Base-by-base conservation (phyloP, 1,140 invertebrate genomes). In the Eciton burchellii region DNA sequence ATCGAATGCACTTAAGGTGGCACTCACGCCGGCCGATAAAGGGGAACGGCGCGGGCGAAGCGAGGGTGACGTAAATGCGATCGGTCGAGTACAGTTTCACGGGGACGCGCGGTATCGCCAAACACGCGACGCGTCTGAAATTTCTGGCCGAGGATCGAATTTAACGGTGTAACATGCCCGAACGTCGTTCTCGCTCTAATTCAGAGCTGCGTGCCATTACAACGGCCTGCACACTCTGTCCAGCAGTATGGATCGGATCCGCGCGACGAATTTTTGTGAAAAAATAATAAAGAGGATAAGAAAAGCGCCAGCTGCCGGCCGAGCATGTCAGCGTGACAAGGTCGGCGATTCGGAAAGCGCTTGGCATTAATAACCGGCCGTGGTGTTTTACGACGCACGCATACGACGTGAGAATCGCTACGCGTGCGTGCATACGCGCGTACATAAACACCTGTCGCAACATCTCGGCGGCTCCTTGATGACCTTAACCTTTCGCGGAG, bases 401-500 rank as follows among this genome's bases (percentile, higher is more conserved):
- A 35, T 6, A 66, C 59, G 49, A 45, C 60, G 11, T 21, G 19
- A 74, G n/a, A n/a, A n/a, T n/a, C n/a, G n/a, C n/a, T n/a, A 26
- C 65, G 74, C 72, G 59, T 29, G 71, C 24, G 52, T n/a, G 56
- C 29, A 16, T 35, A 43, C 74, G 52, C 35, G 43, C 45, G 26
- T 45, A 12, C 66, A 24, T 49, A 56, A 63, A 41, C 52, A 71
- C 43, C 70, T 84, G 82, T 87, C 73, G 68, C 76, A 84, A 88
- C 82, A 84, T 88, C 84, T 90, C 81, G 83, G 84, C 85, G 84
- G 86, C 84, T 89, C 85, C 88, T 89, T 88, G 74, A 89, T 73
- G 86, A 89, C 89, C 89, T 91, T 92, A 91, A 92, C 89, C 90
- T 92, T 92, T 90, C 66, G 87, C 68, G 84, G 60, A 84, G 76